Evolutionary conservation across 1,140 invertebrate genomes (phyloP), one percentile per base, ranked within the genome.

Genomic region (Ostrea denselamellosa): DNA sequence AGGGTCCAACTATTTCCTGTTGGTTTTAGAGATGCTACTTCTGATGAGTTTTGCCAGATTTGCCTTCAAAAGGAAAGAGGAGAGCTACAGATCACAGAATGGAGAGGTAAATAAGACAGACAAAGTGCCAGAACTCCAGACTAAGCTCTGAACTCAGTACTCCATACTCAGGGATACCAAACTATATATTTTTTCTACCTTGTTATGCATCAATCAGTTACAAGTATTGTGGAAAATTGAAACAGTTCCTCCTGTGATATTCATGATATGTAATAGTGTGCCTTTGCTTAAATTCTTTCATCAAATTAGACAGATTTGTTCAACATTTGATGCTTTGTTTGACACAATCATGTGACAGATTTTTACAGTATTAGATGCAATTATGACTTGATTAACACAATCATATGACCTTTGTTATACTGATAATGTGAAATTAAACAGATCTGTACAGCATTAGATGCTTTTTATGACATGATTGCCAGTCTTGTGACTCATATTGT

Each of bases 21-120:
- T 91, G 28, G 81, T 90, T 56, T 52, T 87, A 3, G 90, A 91
- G 52, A 88, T 89, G 88, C 89, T 91, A 9, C 52, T 91, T 28
- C 53, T 90, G 28, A 62, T 88, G 22, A 56, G 90, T 52, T 19
- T 91, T 65, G 88, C 90, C 44, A 87, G 90, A 17, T 71, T 88
- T 85, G 90, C 83, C 58, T 91, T 90, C 86, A 83, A 89, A 10
- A 71, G 83, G 10, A 58, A 81, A 14, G 87, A 90, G 68, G 56
- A 77, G 53, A 54, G 54, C 65, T 77, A 77, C 68, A 77, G 12
- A 1, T 22, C 68, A 77, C 22, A 25, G 22, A 77, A 25, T 81
- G 17, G 22, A 58, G 25, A 68, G 62, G 58, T 77, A 81, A 68
- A 65, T 22, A 25, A 53, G 22, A 65, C 34, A 34, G 56, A 53